These are phyloP conservation scores for Graphium colonna DNA, from an alignment of 2,888 invertebrate genomes.

Conservation along the genomic window DNA sequence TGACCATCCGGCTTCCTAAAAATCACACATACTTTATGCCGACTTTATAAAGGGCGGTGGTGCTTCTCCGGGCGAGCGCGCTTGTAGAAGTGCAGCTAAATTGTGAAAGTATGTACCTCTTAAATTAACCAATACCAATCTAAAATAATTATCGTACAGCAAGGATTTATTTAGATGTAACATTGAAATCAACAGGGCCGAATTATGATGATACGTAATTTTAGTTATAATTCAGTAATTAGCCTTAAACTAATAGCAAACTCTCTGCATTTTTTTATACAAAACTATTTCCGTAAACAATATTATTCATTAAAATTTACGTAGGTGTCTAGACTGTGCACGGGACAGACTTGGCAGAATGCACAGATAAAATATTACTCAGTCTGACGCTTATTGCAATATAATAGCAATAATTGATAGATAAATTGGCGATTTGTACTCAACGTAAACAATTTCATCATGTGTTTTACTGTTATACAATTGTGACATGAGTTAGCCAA, in stretches of 20 bases:
- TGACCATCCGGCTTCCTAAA: no score
- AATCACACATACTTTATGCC: no score
- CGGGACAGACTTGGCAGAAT: constrained; percentile 15
- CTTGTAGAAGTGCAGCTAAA: no score
- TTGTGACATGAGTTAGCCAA: no score
- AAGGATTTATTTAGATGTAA: no score
- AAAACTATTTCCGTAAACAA: constrained; percentile 4
- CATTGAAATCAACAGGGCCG: no score
- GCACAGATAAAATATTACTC: constrained; percentile 9
- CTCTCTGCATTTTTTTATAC: background rate
- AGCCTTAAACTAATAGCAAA: constrained; percentile 1
- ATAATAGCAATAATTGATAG: constrained; percentile 11
- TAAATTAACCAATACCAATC: no score
- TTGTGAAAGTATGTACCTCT: no score
- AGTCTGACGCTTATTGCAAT: constrained; percentile 7
- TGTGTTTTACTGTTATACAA: no score
- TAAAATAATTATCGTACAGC: no score
- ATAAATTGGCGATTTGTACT: constrained; percentile 6
- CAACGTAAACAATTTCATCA: background rate
- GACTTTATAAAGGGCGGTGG: no score
- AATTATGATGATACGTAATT: background rate
- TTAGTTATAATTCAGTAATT: background rate
- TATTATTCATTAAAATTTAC: constrained; percentile 7
- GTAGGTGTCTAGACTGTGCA: constrained; percentile 16
- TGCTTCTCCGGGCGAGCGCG: no score